phyloP scores from a whole-genome alignment of 2,888 invertebrate species.

The Blastobasis lacticolella region DNA sequence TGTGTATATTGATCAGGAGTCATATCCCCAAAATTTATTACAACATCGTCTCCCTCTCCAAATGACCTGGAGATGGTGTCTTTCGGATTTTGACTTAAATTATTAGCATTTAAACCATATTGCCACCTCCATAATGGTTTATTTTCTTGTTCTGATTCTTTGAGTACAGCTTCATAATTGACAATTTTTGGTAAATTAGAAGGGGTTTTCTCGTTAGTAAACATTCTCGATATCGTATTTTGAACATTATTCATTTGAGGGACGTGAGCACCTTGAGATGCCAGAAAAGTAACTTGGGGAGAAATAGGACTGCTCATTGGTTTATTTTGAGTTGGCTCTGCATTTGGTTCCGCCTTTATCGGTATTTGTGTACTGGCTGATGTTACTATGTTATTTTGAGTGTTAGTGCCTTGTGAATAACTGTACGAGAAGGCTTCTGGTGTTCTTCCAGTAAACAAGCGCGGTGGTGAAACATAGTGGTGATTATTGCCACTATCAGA shows the following conservation, averaged over 20 bases:
- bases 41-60: conserved; percentile 52
- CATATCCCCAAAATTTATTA: conserved; percentile 63
- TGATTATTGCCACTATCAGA: conserved; percentile 28
- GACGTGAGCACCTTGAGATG: conserved; percentile 61
- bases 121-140: conserved; percentile 66
- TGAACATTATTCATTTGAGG: conserved; percentile 41
- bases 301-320: conserved; percentile 45
- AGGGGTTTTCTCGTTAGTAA: conserved; percentile 44
- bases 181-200: conserved; percentile 48
- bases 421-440: conserved; percentile 66
- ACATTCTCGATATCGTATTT: conserved; percentile 42
- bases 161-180: conserved; percentile 53
- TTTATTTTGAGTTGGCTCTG: conserved; percentile 46
- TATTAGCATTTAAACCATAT: conserved; percentile 49
- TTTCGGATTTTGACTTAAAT: conserved; percentile 37
- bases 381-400: conserved; percentile 44
- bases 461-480: conserved; percentile 30
- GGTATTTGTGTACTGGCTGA: conserved; percentile 45
- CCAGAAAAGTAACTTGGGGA: conserved; percentile 65
- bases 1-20: conserved; percentile 55
- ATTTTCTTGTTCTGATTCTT: conserved; percentile 48
- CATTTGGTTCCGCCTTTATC: conserved; percentile 41
- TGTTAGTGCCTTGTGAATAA: conserved; percentile 37
- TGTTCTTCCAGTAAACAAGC: conserved; percentile 59
- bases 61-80: conserved; percentile 61